These are phyloP conservation scores for Drosophila nr. fundita DNA, from an alignment of 2,888 invertebrate genomes.

Conservation along the genomic window DNA sequence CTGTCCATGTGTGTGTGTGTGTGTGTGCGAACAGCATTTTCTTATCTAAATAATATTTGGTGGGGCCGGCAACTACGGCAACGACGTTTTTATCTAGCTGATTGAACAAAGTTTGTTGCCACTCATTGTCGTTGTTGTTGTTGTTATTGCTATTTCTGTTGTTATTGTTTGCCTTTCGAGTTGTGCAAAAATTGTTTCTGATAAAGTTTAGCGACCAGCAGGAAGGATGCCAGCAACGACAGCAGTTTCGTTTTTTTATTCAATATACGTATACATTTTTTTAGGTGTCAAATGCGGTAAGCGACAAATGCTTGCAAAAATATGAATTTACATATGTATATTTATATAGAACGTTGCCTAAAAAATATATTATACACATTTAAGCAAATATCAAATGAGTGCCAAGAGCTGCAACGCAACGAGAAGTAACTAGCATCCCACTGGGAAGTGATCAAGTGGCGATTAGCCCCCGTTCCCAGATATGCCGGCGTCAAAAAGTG, in stretches of 20 bases:
- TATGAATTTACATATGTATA: conserved; percentile 24
- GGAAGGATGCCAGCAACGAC: conserved; percentile 36
- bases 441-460: background rate
- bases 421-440: background rate
- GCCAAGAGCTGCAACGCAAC: background rate
- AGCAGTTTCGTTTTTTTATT: conserved; percentile 7
- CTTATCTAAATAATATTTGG: conserved; percentile 80
- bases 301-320: conserved; percentile 36
- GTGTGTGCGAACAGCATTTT: conserved; percentile 64
- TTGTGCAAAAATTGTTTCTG: conserved; percentile 54
- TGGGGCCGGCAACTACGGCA: conserved; percentile 43
- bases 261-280: conserved; percentile 22
- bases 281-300: conserved; percentile 35
- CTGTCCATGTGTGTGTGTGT: conserved; percentile 27
- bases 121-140: conserved; percentile 20
- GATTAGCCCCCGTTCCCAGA: background rate
- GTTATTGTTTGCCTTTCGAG: conserved; percentile 44
- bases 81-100: conserved; percentile 67
- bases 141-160: conserved; percentile 29
- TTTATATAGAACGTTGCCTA: conserved; percentile 1
- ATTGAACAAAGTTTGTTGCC: conserved; percentile 75
- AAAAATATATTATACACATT: background rate
- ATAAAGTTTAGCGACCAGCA: conserved; percentile 51
- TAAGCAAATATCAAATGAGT: background rate
- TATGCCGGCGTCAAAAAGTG: background rate